Conservation (phyloP, 2,797 vertebrate species). For the Amniataba percoides region DNA sequence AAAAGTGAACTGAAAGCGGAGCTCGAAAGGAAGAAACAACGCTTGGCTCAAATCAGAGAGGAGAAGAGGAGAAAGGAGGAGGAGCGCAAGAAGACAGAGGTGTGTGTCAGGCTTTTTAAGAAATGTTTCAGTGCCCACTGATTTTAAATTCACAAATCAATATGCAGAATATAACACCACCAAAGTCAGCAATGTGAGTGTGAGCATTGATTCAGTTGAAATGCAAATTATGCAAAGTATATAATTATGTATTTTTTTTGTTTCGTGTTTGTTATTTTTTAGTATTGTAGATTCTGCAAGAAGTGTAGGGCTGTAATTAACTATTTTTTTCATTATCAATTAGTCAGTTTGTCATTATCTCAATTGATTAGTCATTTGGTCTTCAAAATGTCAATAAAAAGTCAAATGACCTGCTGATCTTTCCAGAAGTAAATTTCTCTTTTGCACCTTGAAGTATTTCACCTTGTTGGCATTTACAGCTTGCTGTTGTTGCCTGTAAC, state of each 20-base stretch:
- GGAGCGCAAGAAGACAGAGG: slow-evolving; percentile 98
- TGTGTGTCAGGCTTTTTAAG: slow-evolving; percentile 60
- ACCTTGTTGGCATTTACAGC: slow-evolving; percentile 4
- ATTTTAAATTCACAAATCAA: neutral
- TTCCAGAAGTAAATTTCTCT: slow-evolving; percentile 17
- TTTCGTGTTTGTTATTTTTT: neutral
- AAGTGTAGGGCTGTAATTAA: neutral
- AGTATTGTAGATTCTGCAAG: neutral
- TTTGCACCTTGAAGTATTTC: slow-evolving; percentile 21
- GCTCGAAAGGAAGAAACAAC: slow-evolving; percentile 97
- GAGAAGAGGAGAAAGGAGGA: slow-evolving; percentile 99
- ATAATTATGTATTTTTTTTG: too few species aligned
- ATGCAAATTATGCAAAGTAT: neutral
- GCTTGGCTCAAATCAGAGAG: slow-evolving; percentile 97
- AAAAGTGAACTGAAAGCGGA: slow-evolving; percentile 99
- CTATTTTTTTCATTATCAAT: too few species aligned
- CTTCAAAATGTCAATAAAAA: too few species aligned
- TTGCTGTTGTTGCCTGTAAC: neutral
- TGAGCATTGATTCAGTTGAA: slow-evolving; percentile 4
- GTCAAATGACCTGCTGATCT: neutral
- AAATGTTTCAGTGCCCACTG: neutral
- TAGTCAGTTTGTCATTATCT: too few species aligned
- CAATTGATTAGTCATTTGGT: too few species aligned
- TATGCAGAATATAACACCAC: neutral
- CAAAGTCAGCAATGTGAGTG: neutral